phyloP scores from a whole-genome alignment of 2,888 invertebrate genomes.

The Orthosia cruda region DNA sequence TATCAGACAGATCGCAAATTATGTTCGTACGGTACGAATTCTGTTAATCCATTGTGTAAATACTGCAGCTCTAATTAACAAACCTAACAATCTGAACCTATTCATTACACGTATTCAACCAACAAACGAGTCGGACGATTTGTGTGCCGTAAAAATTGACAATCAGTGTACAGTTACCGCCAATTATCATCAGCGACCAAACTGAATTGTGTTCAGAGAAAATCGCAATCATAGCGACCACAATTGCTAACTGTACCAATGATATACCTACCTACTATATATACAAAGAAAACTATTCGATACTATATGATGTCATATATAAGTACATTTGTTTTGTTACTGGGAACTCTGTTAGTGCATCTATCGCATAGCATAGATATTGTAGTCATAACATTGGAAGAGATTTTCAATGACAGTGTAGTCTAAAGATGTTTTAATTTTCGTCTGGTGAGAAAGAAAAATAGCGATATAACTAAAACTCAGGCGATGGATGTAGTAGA shows the following conservation, averaged over 20 bases:
- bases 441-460: not conserved
- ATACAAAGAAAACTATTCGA: not conserved
- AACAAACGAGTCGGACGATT: constrained; percentile 10
- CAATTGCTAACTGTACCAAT: constrained; percentile 35
- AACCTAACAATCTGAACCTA: constrained; percentile 12
- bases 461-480: not conserved
- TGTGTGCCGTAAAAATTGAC: constrained; percentile 54
- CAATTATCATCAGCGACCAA: constrained; percentile 43
- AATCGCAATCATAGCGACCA: constrained; percentile 28
- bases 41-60: constrained; percentile 16
- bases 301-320: constrained; percentile 31
- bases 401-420: constrained; percentile 17
- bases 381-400: constrained; percentile 44
- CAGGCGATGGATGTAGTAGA: not conserved
- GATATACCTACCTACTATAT: not conserved
- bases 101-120: constrained; percentile 34
- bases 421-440: constrained; percentile 10
- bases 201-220: constrained; percentile 39
- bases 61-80: constrained; percentile 32
- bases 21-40: constrained; percentile 1
- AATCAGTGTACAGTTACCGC: constrained; percentile 44
- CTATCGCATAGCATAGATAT: constrained; percentile 26
- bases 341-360: constrained; percentile 7
- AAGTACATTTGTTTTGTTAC: constrained; percentile 42
- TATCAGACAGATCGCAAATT: constrained; percentile 11